Conservation (phyloP, 2,797 vertebrate genomes). For the Channa striata region DNA sequence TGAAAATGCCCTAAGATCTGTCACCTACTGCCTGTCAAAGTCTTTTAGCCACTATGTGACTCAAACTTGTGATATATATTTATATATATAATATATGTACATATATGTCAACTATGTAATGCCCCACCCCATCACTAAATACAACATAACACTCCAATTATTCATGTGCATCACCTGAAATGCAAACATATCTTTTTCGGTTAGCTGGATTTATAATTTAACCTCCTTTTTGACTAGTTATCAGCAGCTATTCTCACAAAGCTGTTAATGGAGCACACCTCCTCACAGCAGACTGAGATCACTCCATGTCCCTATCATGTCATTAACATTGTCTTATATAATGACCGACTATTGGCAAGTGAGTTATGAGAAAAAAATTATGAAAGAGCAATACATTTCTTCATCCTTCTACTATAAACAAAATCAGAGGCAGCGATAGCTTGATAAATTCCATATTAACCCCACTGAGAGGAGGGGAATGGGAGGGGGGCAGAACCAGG, state of each 20-base stretch:
- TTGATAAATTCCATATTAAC: slow-evolving; percentile 10
- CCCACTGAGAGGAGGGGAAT: slow-evolving; percentile 11
- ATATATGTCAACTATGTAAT: too few species aligned
- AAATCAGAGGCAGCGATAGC: background rate
- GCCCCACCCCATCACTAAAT: background rate
- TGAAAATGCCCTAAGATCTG: too few species aligned
- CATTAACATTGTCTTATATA: background rate
- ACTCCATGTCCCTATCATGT: too few species aligned
- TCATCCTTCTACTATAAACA: background rate
- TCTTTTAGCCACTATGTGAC: too few species aligned
- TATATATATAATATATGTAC: too few species aligned
- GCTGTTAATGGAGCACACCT: background rate
- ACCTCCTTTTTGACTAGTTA: background rate
- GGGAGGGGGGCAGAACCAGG: slow-evolving; percentile 49
- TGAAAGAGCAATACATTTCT: background rate
- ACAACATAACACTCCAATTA: background rate
- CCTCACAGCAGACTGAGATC: background rate
- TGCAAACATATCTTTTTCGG: background rate
- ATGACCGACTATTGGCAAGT: too few species aligned
- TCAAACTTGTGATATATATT: too few species aligned
- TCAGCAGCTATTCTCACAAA: too few species aligned
- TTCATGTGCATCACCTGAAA: background rate
- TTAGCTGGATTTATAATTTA: background rate
- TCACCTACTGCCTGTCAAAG: too few species aligned
- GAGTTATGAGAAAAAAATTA: background rate